Base-by-base conservation (phyloP, 2,888 invertebrate species). In the Antitype chi region DNA sequence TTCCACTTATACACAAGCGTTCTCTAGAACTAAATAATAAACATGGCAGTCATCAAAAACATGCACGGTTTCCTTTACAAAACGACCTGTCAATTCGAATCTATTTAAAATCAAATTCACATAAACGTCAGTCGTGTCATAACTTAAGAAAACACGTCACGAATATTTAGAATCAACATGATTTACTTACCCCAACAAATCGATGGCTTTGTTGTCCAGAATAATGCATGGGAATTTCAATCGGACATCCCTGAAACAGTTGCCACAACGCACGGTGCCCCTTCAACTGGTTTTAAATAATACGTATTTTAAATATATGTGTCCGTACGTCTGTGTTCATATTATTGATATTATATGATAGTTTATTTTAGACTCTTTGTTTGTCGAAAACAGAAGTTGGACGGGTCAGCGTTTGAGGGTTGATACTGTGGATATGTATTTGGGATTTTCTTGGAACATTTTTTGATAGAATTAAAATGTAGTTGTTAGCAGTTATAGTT, bases 341-440 rank as follows among this genome's bases (percentile, higher is more conserved):
- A 96, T 95, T 96, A 96, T 96, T 96, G 96, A 96, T 96, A 96
- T 96, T 96, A 94, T 96, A 96, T 95, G 96, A 96, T 96, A 96
- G 96, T 96, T 96, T 96, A 96, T 95, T 96, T 96, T 95, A 86
- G 82, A 25, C 62, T 60, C 85, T 76, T 88, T 88, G 88, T 88
- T 78, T 52, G 76, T 66, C 92, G 92, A 88, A 80, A 89, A 89
- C 89, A 92, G 94, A 93, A 87, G 75, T 84, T 91, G 91, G 90
- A 84, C 85, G 86, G 85, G 84, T 77, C 89, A 85, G 87, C 88
- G 79, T 84, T 78, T 77, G 86, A 89, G 93, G 93, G 92, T 91
- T 90, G 87, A 15, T 85, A 68, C 80, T 28, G 80, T 85, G 43
- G 23, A 28, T 72, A 78, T 62, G 11, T 2, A 47, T 64, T 72